Base-by-base conservation (phyloP, 2,797 vertebrate species). In the Mallotus villosus region DNA sequence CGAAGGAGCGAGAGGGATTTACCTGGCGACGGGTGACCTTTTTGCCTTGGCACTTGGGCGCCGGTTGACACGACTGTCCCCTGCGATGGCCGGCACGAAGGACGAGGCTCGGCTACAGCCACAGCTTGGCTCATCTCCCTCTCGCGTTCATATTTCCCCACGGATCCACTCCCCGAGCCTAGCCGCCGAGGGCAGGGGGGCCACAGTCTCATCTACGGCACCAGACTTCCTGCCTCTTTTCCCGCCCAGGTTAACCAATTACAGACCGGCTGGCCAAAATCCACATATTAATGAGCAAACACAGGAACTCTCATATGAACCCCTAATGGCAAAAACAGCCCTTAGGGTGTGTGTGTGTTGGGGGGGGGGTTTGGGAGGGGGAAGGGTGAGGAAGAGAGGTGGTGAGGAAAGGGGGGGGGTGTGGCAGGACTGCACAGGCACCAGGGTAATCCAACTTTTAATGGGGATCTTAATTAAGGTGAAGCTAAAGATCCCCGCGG, bases 231-330 rank as follows among this genome's bases (percentile, higher is more conserved):
- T 73, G 68, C 65, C 65, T 41, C 68, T 46, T 62, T 70, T 66
- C 49, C 51, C 51, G 16, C 69, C 78, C 76, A 68, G 41, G 70
- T 63, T 72, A 79, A 83, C 76, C 82, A 80, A 89, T 87, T 80
- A 83, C 68, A 81, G 72, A 70, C 57, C 71, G 24, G 74, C 79
- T 41, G 37, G 32, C 74, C 34, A 46, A 82, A 85, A 82, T 78
- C 65, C 70, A 82, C 85, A 82, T 80, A 84, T 81, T 85, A 87
- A 90, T 81, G 84, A 88, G 84, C 76, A 86, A 89, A 88, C 85
- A 85, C 84, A 21, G 9, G 22, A 58, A 46, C 17, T 75, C 81
- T 86, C 85, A 87, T 70, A 84, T 75, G 60, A 83, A 76, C 69
- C 73, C 76, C 75, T 86, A 84, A 87, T 87, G 82, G 78, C 63